Percentiles rank a stretch among this genome's conserved stretches.
Evolutionary conservation across 1,140 invertebrate genomes (phyloP).

Genomic region (Drosophila leontia): DNA sequence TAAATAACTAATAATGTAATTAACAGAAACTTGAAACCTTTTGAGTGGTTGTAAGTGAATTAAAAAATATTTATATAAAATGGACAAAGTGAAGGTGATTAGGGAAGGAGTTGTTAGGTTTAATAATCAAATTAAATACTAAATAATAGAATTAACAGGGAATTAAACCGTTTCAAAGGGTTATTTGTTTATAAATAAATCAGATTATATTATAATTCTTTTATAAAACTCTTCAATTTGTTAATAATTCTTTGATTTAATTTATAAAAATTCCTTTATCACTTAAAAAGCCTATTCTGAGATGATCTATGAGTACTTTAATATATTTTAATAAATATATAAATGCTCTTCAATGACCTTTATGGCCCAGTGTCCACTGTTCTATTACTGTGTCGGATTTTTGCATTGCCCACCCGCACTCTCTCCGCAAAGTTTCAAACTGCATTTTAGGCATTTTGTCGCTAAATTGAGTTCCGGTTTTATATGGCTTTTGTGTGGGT

Average conservation of each 20-base stretch:
- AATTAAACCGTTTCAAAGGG: no score
- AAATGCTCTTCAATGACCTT: not conserved
- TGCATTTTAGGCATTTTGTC: conserved; percentile 79
- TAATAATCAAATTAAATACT: not conserved
- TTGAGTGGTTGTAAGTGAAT: not conserved
- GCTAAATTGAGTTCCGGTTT: conserved; percentile 81
- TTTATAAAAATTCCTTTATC: rapidly evolving
- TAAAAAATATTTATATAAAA: not conserved
- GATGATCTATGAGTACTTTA: not conserved
- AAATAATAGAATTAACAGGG: not conserved
- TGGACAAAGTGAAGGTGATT: not conserved
- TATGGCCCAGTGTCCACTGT: conserved; percentile 6
- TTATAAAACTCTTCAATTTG: not conserved
- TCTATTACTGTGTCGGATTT: conserved; percentile 26
- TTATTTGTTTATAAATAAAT: not conserved
- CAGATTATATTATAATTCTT: not conserved
- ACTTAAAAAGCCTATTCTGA: rapidly evolving
- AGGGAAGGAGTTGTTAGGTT: not conserved
- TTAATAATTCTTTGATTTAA: no score
- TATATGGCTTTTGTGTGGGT: conserved; percentile 68
- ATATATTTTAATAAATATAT: no score
- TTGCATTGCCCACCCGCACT: not conserved
- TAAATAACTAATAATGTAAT: not conserved
- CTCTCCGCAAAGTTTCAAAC: conserved; percentile 53
- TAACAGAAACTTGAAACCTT: conserved; percentile 4